phyloP scores from a whole-genome alignment of 2,113 vertebrate species.

The Nanger granti region DNA sequence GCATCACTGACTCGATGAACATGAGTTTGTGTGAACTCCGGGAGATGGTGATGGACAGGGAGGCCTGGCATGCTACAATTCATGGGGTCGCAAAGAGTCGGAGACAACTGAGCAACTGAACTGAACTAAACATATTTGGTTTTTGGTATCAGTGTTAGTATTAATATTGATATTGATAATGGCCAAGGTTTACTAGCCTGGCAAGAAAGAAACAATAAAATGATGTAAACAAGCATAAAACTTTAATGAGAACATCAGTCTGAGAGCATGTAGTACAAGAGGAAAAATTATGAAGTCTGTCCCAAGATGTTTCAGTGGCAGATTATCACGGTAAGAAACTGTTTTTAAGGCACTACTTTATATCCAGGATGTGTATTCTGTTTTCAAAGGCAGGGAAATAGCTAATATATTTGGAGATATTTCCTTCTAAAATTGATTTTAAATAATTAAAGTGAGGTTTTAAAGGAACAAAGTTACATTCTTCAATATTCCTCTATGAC shows the following conservation, averaged over 20 bases:
- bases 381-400: background rate
- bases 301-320: background rate
- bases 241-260: background rate
- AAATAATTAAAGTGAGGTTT: background rate
- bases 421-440: slow-evolving; percentile 11
- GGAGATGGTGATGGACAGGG: too few species aligned
- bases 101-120: too few species aligned
- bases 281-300: background rate
- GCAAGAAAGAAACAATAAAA: background rate
- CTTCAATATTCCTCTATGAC: background rate
- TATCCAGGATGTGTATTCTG: background rate
- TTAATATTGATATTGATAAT: background rate
- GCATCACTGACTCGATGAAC: too few species aligned
- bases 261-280: background rate
- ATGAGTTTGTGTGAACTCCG: too few species aligned
- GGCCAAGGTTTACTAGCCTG: background rate
- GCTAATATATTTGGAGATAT: background rate
- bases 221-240: background rate
- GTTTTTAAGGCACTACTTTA: background rate
- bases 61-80: too few species aligned
- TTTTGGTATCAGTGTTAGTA: background rate
- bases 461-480: background rate
- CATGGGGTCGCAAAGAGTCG: too few species aligned
- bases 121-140: background rate
- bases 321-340: background rate